phyloP scores from a whole-genome alignment of 1,140 invertebrate species.

The Euglossa dilemma region DNA sequence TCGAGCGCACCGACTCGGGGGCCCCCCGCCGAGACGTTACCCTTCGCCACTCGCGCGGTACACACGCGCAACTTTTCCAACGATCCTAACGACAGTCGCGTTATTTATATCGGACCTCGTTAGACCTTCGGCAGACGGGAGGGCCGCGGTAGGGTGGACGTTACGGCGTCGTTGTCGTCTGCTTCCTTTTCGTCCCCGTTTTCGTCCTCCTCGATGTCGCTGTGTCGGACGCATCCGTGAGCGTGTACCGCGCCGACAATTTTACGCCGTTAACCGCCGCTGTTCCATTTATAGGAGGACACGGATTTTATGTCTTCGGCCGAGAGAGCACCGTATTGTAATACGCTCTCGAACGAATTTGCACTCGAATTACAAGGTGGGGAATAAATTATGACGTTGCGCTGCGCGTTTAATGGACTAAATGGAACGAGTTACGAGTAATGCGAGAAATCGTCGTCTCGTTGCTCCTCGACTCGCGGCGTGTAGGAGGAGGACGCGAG shows the following conservation, averaged over 20 bases:
- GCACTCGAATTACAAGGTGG: slow-evolving; percentile 32
- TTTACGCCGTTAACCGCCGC: not conserved
- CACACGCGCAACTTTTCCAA: not conserved
- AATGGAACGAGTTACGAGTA: slow-evolving; percentile 37
- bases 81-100: not conserved
- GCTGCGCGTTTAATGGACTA: slow-evolving; percentile 31
- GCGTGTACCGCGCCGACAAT: not conserved
- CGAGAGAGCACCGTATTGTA: not conserved
- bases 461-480: not conserved
- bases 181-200: too few relatives aligned
- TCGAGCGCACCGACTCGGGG: too few relatives aligned
- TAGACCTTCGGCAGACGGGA: not conserved
- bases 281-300: slow-evolving; percentile 6
- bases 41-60: too few relatives aligned
- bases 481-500: not conserved
- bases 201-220: too few relatives aligned
- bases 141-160: too few relatives aligned
- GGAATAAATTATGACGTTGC: slow-evolving; percentile 26
- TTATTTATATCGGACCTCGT: not conserved
- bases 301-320: not conserved
- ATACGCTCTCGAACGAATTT: slow-evolving; percentile 5
- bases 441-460: slow-evolving; percentile 16
- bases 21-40: too few relatives aligned
- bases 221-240: not conserved
- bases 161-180: not conserved